Conservation (phyloP, 2,888 invertebrate genomes). For the Volucella inanis region DNA sequence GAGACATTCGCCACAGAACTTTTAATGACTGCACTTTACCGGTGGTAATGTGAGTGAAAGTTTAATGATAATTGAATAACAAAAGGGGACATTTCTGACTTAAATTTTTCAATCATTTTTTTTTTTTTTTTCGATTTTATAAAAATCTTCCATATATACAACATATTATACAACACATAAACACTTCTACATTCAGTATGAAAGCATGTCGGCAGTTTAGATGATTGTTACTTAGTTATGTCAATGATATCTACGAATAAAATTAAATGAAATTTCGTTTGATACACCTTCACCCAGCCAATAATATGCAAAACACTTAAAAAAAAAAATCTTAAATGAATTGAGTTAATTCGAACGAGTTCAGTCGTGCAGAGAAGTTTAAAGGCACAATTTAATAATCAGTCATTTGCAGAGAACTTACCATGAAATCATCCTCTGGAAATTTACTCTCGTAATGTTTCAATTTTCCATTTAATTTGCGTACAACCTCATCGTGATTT, state of each 20-base stretch:
- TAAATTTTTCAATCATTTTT: too few species aligned
- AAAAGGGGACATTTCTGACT: too few species aligned
- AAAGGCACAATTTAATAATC: background rate
- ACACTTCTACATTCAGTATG: conserved; percentile 2
- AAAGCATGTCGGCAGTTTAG: conserved; percentile 3
- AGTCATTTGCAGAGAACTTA: conserved; percentile 73
- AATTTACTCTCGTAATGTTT: conserved; percentile 81
- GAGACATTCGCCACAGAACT: too few species aligned
- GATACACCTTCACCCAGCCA: conserved; percentile 69
- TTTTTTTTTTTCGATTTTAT: too few species aligned
- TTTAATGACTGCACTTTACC: too few species aligned
- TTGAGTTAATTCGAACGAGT: conserved; percentile 63
- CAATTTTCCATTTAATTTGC: conserved; percentile 80
- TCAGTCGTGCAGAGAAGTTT: conserved; percentile 57
- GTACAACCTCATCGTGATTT: conserved; percentile 79
- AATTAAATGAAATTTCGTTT: conserved; percentile 23
- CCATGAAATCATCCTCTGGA: conserved; percentile 82
- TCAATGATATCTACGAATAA: conserved; percentile 16
- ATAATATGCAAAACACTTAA: conserved; percentile 59
- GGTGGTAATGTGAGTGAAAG: too few species aligned
- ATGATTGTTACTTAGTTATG: conserved; percentile 37
- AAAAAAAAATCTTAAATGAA: conserved; percentile 40
- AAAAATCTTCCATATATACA: too few species aligned
- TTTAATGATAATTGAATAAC: too few species aligned
- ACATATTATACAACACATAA: conserved; percentile 17